Evolutionary conservation across 2,113 vertebrate species (phyloP).

Genomic region (Pelecanoides urinatrix): DNA sequence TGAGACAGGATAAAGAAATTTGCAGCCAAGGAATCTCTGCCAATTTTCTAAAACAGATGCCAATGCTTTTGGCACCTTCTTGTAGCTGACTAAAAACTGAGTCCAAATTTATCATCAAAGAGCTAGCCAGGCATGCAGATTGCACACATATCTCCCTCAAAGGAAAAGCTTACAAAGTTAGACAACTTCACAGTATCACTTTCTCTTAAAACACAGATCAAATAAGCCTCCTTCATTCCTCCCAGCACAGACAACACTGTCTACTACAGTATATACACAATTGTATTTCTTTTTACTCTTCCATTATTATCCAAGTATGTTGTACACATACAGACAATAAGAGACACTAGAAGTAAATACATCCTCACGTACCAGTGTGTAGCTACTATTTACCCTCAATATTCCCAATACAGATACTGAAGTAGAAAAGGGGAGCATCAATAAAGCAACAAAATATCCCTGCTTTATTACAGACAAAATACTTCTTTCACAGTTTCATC

Average conservation of each 20-base stretch:
- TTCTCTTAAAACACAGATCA: slow-evolving; percentile 49
- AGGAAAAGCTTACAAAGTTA: slow-evolving; percentile 35
- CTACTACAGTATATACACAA: neutral
- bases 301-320: neutral
- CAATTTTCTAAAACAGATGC: slow-evolving; percentile 33
- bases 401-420: neutral
- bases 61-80: slow-evolving; percentile 41
- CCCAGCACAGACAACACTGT: slow-evolving; percentile 29
- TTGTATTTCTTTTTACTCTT: neutral
- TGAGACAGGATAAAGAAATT: slow-evolving; percentile 27
- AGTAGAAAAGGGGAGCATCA: neutral
- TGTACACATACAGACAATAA: neutral
- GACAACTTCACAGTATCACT: slow-evolving; percentile 43
- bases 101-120: slow-evolving; percentile 71
- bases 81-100: slow-evolving; percentile 18
- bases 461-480: neutral
- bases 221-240: slow-evolving; percentile 41
- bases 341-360: neutral
- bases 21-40: slow-evolving; percentile 29
- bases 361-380: neutral
- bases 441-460: neutral
- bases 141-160: slow-evolving; percentile 46
- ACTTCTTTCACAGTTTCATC: neutral
- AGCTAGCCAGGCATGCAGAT: slow-evolving; percentile 58
- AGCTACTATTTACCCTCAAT: neutral